Evolutionary conservation across 2,888 invertebrate species (phyloP).

Genomic region (Zaprionus lineosus): DNA sequence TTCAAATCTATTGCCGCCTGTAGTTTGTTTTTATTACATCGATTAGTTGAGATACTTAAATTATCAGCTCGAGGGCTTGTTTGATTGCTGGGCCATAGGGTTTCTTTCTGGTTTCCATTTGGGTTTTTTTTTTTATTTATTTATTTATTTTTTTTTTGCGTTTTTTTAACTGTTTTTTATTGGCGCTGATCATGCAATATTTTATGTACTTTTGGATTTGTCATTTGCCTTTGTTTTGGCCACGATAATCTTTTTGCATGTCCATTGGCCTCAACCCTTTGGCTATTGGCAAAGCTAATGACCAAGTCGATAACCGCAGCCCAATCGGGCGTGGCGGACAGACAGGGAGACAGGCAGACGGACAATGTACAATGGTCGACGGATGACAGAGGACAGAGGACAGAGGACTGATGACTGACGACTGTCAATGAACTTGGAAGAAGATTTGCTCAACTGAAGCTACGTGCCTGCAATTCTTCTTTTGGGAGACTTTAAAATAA

Average conservation of each 20-base stretch:
- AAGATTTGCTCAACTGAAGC: constrained; percentile 12
- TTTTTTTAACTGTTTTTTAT: constrained; percentile 29
- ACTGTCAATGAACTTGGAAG: constrained; percentile 68
- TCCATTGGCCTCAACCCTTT: constrained; percentile 16
- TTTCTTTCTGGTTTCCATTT: too few species aligned
- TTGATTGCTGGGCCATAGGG: constrained; percentile 21
- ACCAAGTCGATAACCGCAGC: constrained; percentile 73
- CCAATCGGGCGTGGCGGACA: constrained; percentile 67
- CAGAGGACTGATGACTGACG: background rate
- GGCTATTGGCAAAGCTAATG: constrained; percentile 64
- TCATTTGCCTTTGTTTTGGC: constrained; percentile 52
- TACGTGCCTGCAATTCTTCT: constrained; percentile 76
- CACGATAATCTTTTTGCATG: constrained; percentile 45
- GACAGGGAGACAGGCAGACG: constrained; percentile 9
- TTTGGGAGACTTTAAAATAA: too few species aligned
- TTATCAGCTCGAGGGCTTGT: constrained; percentile 21
- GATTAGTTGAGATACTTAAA: too few species aligned
- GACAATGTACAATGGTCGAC: too few species aligned
- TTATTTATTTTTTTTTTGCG: background rate
- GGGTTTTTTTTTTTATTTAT: constrained; percentile 9
- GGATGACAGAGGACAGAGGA: too few species aligned
- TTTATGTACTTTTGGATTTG: constrained; percentile 28
- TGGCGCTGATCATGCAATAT: constrained; percentile 37
- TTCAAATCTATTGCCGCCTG: too few species aligned
- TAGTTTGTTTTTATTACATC: too few species aligned